Evolutionary conservation across 2,113 vertebrate species (phyloP), one percentile per base, ranked within the genome.

Genomic region (Myrmecobius fasciatus): DNA sequence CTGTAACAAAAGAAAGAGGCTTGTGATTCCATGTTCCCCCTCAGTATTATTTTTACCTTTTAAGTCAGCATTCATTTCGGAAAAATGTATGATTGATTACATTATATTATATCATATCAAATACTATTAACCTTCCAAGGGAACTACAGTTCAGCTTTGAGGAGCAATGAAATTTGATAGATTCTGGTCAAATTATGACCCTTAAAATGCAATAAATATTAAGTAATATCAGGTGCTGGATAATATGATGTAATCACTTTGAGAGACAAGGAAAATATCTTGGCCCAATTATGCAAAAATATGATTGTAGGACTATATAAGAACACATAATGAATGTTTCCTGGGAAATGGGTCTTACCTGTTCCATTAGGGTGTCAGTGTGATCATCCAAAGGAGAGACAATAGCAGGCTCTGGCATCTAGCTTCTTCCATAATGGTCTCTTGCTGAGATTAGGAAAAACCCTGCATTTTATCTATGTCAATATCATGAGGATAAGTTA

Each of bases 1-100:
- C 98, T 96, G 91, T 49, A 98, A 98, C 47, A 96, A 97, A 97
- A 97, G 91, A 92, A 46, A 97, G 92, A 95, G 92, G 2, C 0
- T 92, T 95, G 91, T 26, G 92, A 95, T 91, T 53, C 91, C n/a
- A 83, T 24, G 7, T 91, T 92, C 2, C 94, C 52, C 3, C 96
- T 94, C 94, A 48, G 92, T 43, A 67, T 95, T 95, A 96, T 91
- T 96, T 92, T 47, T 91, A 92, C 4, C 89, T n/a, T 83, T 83
- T 83, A 83, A 83, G 67, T 83, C 56, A 95, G 92, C 56, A 46
- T 53, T 95, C 93, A 90, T 96, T 96, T 95, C 0, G 90, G 88
- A 94, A 97, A 96, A 92, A 92, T 36, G 60, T 67, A 83, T 43
- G 20, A 93, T 92, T 92, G 60, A 54, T 93, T 96, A 93, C 49